Evolutionary conservation across 2,888 invertebrate genomes (phyloP), one percentile per base, ranked within the genome.

Genomic region (Drosophila mercatorum): DNA sequence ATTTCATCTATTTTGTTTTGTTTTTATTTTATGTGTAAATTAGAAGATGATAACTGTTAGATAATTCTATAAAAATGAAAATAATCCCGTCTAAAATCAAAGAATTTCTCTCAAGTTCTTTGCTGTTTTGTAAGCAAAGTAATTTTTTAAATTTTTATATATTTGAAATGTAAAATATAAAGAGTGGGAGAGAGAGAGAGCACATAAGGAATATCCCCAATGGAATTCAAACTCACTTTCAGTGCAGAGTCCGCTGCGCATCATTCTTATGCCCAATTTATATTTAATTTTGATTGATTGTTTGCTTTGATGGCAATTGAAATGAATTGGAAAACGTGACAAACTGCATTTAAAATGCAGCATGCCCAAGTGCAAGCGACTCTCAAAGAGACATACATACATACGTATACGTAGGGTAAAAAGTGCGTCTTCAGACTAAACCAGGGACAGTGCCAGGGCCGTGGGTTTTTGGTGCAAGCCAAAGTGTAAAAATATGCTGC

Each of bases 401-500:
- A 55, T 26, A 41, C 40, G 47, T 34, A 26, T 46, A 17, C 47
- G 17, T 34, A 43, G 40, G 38, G 34, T 17, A 64, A 75, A 72
- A 79, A 76, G 80, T 78, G 80, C 78, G 77, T 76, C 67, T 63
- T 63, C 66, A 59, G 58, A 81, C 81, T 51, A 56, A 68, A 17
- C 78, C 78, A 63, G 72, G 72, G 67, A 61, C 81, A 78, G 68
- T 43, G 80, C 72, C 66, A 71, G 68, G 75, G 83, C 81, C 86
- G 83, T 88, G 83, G 83, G 83, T 88, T 83, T 83, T 88, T 83
- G 86, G 81, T 83, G 81, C 85, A 80, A 77, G 68, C 75, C 77
- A 69, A 87, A 85, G 86, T 87, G 86, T 85, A 88, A 87, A 86
- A 87, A 87, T 87, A 87, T 87, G 89, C 86, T 89, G 86, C 86